Percentiles rank a stretch among this genome's conserved stretches.
phyloP scores from a whole-genome alignment of 2,888 invertebrate species.

The Tenthredo livida region DNA sequence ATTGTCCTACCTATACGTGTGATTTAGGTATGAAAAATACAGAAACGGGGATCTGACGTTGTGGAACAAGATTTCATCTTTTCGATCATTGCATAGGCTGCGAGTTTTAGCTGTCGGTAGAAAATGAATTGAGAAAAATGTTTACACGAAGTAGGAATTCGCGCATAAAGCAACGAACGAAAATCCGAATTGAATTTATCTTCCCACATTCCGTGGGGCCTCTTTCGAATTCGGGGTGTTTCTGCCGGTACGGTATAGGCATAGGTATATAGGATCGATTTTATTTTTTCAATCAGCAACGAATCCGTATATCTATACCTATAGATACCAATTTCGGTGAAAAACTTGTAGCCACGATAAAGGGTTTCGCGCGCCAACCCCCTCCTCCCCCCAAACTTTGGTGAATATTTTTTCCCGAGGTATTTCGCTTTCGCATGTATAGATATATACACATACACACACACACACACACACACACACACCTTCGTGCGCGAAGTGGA shows the following conservation, averaged over 20 bases:
- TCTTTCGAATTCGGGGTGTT: conserved; percentile 7
- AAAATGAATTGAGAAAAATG: neutral
- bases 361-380: conserved; percentile 1
- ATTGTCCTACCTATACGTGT: neutral
- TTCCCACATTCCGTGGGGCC: neutral
- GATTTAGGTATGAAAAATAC: neutral
- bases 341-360: conserved; percentile 13
- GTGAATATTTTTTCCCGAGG: conserved; percentile 22
- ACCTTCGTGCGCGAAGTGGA: neutral
- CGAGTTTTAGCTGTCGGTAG: neutral
- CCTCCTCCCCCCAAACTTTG: neutral
- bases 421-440: neutral
- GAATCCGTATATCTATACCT: conserved; percentile 25
- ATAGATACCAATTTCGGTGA: neutral
- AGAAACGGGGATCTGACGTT: neutral
- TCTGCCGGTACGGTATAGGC: neutral
- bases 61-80: neutral
- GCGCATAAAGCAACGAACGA: neutral
- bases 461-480: too few species aligned
- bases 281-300: conserved; percentile 36
- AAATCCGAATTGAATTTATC: conserved; percentile 25
- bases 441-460: too few species aligned
- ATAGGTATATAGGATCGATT: neutral
- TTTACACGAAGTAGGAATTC: neutral
- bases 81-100: neutral